Evolutionary conservation across 2,888 invertebrate species (phyloP).

Genomic region (Ennomos quercinarius): DNA sequence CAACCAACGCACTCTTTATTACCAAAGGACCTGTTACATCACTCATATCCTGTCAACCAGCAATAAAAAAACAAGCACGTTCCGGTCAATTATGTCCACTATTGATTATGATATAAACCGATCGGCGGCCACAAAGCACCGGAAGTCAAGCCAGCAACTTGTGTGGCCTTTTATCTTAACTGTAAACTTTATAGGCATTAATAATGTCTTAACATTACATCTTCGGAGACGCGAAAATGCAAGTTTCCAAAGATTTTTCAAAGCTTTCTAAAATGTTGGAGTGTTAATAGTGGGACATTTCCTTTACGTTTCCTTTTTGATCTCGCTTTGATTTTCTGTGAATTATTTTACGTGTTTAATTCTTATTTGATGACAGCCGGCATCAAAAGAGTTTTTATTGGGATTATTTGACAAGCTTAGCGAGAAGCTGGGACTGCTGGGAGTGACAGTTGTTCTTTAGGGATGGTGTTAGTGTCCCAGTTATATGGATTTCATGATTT

Average conservation of each 20-base stretch:
- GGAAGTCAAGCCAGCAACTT: constrained; percentile 33
- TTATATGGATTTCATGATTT: constrained; percentile 4
- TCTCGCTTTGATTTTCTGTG: constrained; percentile 53
- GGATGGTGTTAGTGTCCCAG: constrained; percentile 6
- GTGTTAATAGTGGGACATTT: constrained; percentile 31
- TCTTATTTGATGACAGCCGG: constrained; percentile 37
- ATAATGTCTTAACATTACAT: constrained; percentile 27
- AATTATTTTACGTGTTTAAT: constrained; percentile 54
- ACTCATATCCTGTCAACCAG: constrained; percentile 29
- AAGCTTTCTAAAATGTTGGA: background rate
- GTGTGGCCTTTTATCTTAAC: constrained; percentile 29
- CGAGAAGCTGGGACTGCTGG: constrained; percentile 5
- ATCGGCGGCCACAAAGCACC: constrained; percentile 34
- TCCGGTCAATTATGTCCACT: constrained; percentile 36
- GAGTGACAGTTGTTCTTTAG: constrained; percentile 21
- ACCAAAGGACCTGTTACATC: constrained; percentile 17
- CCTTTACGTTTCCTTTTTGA: constrained; percentile 43
- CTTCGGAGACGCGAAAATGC: constrained; percentile 25
- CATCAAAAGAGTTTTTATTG: constrained; percentile 36
- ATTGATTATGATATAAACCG: constrained; percentile 53
- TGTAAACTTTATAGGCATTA: constrained; percentile 25
- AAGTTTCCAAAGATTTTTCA: constrained; percentile 19
- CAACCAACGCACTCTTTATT: constrained; percentile 10
- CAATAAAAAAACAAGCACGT: constrained; percentile 26
- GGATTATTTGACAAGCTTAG: constrained; percentile 17